Evolutionary conservation across 1,140 invertebrate genomes (phyloP), one percentile per base, ranked within the genome.

Genomic region (Oedothorax gibbosus): DNA sequence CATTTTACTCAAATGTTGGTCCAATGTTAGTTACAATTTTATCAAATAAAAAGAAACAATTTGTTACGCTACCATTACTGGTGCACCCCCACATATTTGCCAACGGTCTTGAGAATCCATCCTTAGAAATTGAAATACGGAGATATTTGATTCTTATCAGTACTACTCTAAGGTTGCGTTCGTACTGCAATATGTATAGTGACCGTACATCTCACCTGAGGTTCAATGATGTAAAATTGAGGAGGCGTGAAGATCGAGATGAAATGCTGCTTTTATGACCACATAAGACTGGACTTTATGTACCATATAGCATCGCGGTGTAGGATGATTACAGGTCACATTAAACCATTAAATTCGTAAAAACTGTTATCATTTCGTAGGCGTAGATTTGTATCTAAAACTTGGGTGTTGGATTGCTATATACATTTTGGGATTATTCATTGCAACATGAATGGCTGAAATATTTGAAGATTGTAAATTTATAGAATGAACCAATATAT

Each of bases 301-400:
- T 75, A 57, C 60, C 49, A 15, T 7, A 18, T n/a, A 14, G 14
- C n/a, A 77, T 77, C 49, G 57, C 60, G 75, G 75, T 49, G 8
- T 51, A 18, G n/a, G 15, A 35, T 35, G 75, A 77, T 77, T 77
- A 77, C 60, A 77, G 75, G 60, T 77, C 75, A 51, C 65, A 77
- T 77, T 77, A 77, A 77, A 77, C 75, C 57, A 64, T 65, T 64
- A 64, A 77, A 77, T 62, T 35, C 12, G 15, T 71, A 8, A 8
- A 8, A 6, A 10, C 50, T 71, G 69, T 54, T 60, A 60, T n/a
- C 51, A 71, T 71, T 53, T 71, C 15, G 2, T 15, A 71, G 69
- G 50, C 49, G 69, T 49, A 71, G 54, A 20, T 35, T 1, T 1
- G 35, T 35, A 35, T 35, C 35, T 1, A 35, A 35, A 35, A 35